Evolutionary conservation across 53 echinoderm and acorn worm genomes (phyloP).

Genomic region (Echinometra lucunter): DNA sequence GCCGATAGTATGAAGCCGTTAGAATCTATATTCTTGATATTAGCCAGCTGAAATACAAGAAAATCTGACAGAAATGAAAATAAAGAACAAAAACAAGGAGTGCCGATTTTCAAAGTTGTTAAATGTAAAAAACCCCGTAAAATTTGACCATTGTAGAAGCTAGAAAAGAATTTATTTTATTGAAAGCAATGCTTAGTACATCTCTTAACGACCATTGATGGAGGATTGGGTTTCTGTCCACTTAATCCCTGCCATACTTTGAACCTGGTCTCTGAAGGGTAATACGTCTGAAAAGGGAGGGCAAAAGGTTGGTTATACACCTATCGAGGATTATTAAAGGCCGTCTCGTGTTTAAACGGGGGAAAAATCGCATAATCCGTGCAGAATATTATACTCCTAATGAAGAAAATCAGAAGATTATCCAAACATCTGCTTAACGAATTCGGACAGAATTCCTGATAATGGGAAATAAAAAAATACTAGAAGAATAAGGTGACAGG

Average conservation of each 20-base stretch:
- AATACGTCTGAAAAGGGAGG: slow-evolving; percentile 6
- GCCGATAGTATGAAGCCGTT: too few species aligned
- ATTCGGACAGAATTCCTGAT: too few species aligned
- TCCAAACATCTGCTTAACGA: too few species aligned
- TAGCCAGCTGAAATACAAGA: too few species aligned
- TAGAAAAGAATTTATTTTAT: background rate
- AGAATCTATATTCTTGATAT: too few species aligned
- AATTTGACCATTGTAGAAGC: background rate
- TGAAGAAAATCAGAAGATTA: background rate
- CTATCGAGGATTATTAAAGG: background rate
- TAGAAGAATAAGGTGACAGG: too few species aligned
- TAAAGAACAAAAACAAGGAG: too few species aligned
- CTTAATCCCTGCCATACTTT: slow-evolving; percentile 23
- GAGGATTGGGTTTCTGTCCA: slow-evolving; percentile 22
- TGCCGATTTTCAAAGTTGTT: too few species aligned
- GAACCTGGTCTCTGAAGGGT: slow-evolving; percentile 41
- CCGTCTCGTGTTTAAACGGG: too few species aligned
- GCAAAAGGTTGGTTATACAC: slow-evolving; percentile 51
- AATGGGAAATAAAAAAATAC: too few species aligned
- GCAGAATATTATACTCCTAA: background rate
- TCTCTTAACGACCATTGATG: slow-evolving; percentile 38
- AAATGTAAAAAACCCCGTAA: background rate
- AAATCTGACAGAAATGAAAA: too few species aligned
- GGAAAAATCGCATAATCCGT: background rate
- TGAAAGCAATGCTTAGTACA: slow-evolving; percentile 34